phyloP scores from a whole-genome alignment of 1,140 invertebrate genomes.

The Pseudomyrmex pallidus region DNA sequence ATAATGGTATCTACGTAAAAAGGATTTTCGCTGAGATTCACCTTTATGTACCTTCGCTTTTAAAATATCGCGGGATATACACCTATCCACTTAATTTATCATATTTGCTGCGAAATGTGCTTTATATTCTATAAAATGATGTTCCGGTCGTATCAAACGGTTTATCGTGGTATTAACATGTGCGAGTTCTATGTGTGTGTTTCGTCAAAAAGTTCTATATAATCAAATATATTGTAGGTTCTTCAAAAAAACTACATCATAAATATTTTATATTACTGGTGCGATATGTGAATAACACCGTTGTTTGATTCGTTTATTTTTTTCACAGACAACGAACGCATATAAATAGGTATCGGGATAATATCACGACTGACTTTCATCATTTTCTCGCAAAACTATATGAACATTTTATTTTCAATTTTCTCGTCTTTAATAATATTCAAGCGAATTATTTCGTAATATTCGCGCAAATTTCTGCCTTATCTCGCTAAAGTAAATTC shows the following conservation, averaged over 20 bases:
- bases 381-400: conserved; percentile 4
- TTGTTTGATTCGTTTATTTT: neutral
- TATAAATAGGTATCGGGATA: neutral
- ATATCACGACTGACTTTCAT: neutral
- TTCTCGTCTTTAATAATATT: neutral
- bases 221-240: neutral
- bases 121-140: neutral
- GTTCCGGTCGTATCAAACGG: neutral
- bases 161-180: neutral
- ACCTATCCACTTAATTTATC: conserved; percentile 19
- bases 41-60: neutral
- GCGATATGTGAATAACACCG: too few species aligned
- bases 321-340: neutral
- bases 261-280: neutral
- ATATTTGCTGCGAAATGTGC: neutral
- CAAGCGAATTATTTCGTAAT: neutral
- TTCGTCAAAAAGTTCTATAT: neutral
- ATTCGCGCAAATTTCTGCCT: neutral
- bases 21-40: neutral
- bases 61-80: conserved; percentile 5
- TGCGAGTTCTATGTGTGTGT: neutral
- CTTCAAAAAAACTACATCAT: neutral
- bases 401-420: neutral
- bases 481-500: conserved; percentile 30
- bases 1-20: neutral